Evolutionary conservation across 2,888 invertebrate genomes (phyloP), one percentile per base, ranked within the genome.

Genomic region (Pristionchus arcanus): DNA sequence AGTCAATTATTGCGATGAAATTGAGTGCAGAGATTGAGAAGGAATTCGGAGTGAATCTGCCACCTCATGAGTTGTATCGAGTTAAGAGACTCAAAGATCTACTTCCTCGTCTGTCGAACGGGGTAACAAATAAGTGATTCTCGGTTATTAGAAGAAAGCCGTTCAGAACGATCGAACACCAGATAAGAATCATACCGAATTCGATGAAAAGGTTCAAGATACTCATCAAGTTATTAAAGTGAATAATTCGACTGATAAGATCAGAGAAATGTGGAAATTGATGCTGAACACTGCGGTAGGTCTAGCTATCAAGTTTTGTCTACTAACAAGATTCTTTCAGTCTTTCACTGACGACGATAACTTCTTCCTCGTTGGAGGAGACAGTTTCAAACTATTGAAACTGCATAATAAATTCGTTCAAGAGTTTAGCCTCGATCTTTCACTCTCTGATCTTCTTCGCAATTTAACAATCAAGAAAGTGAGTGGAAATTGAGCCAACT

Each of bases 1-100:
- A 93, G 74, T 94, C 94, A n/a, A 68, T 93, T 16, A 90, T 42
- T 37, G 92, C 90, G 9, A 87, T 89, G 53, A 89, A 66, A 49
- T 31, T 93, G 37, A 49, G 90, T 21, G 59, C 83, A 34, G 42
- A 84, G 42, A 68, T 94, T 9, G 83, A 87, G 21, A 74, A 90
- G 13, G 49, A 28, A n/a, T 55, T 92, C 25, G 84, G 71, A 19
- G 59, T 86, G 21, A 25, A 16, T 15, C 11, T 86, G 2, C 16
- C 25, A 19, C 28, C 66, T 42, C 66, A 42, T 37, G 86, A 86
- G 4, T 11, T 86, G 37, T 86, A 86, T 42, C 34, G 42, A 34
- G 21, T 19, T 37, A 25, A 34, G 28, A 86, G 15, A 13, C 37
- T 86, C 25, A 59, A 37, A 42, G 86, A 86, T 0, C 16, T 86